These are phyloP conservation scores for Dreissena polymorpha DNA, from an alignment of 1,140 invertebrate species.

Conservation along the genomic window DNA sequence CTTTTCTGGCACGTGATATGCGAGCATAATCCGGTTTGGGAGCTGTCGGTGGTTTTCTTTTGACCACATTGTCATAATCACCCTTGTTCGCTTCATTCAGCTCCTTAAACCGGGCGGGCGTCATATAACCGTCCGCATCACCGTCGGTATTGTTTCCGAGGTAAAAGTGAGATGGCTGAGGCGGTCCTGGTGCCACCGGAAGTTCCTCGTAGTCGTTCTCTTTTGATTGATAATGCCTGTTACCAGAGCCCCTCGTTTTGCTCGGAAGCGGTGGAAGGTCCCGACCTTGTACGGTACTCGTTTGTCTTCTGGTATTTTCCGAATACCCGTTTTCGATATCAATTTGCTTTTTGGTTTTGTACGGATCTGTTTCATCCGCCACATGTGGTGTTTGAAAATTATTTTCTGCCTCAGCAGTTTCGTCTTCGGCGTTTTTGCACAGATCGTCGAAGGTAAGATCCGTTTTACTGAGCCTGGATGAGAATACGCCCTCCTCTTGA, in stretches of 20 bases:
- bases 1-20: conserved; percentile 54
- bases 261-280: conserved; percentile 72
- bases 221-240: conserved; percentile 45
- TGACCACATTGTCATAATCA: conserved; percentile 54
- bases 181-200: conserved; percentile 67
- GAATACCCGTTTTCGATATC: conserved; percentile 41
- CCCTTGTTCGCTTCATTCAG: conserved; percentile 47
- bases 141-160: neutral
- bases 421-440: conserved; percentile 56
- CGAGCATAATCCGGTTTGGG: conserved; percentile 55
- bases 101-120: conserved; percentile 61
- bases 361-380: neutral
- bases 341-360: conserved; percentile 27
- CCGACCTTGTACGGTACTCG: conserved; percentile 61
- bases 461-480: conserved; percentile 66
- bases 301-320: conserved; percentile 16
- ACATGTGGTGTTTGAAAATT: neutral
- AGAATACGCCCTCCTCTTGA: conserved; percentile 72
- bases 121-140: conserved; percentile 72
- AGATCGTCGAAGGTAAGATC: conserved; percentile 73
- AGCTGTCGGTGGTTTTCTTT: conserved; percentile 62
- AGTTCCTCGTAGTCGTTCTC: conserved; percentile 75
- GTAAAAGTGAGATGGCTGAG: conserved; percentile 62
- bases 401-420: conserved; percentile 50
- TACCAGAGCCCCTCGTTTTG: conserved; percentile 13